Percentiles rank a stretch among this genome's conserved stretches.
Conservation (phyloP, 2,797 vertebrate species). For the Arremon brunneinucha region DNA sequence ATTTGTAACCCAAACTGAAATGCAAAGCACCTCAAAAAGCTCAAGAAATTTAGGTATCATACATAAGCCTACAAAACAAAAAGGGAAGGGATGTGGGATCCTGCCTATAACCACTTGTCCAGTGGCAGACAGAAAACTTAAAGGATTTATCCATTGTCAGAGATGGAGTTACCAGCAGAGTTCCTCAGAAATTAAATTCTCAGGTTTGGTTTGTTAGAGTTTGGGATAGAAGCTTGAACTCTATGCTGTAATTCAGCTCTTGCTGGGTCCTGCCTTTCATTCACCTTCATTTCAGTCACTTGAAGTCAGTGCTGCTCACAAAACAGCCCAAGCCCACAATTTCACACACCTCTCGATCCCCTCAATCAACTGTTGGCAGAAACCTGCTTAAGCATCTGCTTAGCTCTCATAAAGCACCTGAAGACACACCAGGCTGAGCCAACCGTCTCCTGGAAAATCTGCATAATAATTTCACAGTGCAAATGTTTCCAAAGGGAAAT, state of each 20-base stretch:
- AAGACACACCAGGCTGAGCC: slow-evolving; percentile 26
- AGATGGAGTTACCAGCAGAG: background rate
- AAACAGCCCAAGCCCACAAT: background rate
- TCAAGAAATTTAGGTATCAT: background rate
- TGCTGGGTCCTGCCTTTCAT: background rate
- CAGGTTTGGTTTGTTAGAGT: background rate
- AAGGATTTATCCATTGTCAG: background rate
- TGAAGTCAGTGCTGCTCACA: background rate
- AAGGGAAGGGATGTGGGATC: background rate
- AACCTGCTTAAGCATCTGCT: slow-evolving; percentile 53
- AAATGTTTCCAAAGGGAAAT: slow-evolving; percentile 68
- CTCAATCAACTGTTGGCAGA: background rate
- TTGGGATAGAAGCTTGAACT: background rate
- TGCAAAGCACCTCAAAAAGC: background rate
- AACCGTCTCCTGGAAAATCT: slow-evolving; percentile 31
- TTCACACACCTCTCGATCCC: background rate
- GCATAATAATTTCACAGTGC: slow-evolving; percentile 57
- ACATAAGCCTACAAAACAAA: background rate
- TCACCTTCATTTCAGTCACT: background rate
- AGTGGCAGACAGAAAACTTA: background rate
- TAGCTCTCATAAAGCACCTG: background rate
- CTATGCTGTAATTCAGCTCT: background rate
- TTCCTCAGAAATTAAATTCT: background rate
- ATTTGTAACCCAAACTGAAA: background rate
- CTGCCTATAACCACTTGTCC: accelerated